Conservation (phyloP, 1,140 invertebrate species). For the Drosophila varians region DNA sequence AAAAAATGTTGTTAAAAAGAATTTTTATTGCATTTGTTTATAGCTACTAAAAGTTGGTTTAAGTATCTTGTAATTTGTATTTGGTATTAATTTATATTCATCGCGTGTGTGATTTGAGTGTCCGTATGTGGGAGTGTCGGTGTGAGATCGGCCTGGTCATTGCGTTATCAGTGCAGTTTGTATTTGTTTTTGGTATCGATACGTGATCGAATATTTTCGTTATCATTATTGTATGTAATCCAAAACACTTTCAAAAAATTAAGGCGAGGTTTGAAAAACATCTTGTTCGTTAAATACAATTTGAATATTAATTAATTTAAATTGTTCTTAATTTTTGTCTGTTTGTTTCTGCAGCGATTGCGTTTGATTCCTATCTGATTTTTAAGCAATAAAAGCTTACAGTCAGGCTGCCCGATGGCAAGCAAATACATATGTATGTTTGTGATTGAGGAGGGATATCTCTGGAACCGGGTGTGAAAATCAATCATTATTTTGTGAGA, state of each 20-base stretch:
- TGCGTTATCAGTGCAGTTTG: slow-evolving; percentile 55
- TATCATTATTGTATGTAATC: slow-evolving; percentile 16
- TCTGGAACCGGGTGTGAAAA: slow-evolving; percentile 5
- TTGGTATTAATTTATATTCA: slow-evolving; percentile 31
- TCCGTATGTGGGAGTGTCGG: slow-evolving; percentile 16
- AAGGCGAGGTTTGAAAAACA: slow-evolving; percentile 64
- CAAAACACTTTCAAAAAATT: slow-evolving; percentile 63
- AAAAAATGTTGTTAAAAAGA: slow-evolving; percentile 52
- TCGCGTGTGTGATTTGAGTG: slow-evolving; percentile 30
- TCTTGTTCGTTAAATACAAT: slow-evolving; percentile 39
- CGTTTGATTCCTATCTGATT: slow-evolving; percentile 56
- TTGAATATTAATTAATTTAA: slow-evolving; percentile 42
- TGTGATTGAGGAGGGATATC: slow-evolving; percentile 21
- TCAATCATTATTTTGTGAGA: slow-evolving; percentile 9
- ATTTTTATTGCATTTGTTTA: slow-evolving; percentile 64
- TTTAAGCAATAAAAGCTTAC: slow-evolving; percentile 63
- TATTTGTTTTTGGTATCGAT: too few relatives aligned
- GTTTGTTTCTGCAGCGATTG: slow-evolving; percentile 55
- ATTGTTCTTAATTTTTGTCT: slow-evolving; percentile 31
- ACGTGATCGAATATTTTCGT: slow-evolving; percentile 7
- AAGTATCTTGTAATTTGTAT: slow-evolving; percentile 59
- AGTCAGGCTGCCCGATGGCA: slow-evolving; percentile 54
- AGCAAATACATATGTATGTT: slow-evolving; percentile 47
- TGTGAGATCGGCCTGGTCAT: slow-evolving; percentile 49
- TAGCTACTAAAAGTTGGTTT: slow-evolving; percentile 61